Percentiles rank a stretch among this genome's conserved stretches.
Evolutionary conservation across 2,888 invertebrate species (phyloP).

Genomic region (Caenorhabditis macrosperma): DNA sequence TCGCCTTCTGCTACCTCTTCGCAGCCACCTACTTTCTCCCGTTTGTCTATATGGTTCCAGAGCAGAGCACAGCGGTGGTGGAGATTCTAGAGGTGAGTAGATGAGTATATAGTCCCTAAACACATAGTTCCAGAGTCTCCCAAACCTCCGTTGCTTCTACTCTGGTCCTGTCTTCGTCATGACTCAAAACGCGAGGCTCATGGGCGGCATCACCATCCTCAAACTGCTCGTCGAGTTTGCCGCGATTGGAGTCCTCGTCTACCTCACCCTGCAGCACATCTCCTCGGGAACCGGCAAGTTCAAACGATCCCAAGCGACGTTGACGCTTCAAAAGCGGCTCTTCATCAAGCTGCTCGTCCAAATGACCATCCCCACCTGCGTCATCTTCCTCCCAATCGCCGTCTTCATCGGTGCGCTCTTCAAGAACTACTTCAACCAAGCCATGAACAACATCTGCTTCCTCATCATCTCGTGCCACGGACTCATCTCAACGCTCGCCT

Average conservation of each 20-base stretch:
- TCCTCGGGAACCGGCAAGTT: no score
- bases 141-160: not conserved
- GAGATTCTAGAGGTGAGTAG: no score
- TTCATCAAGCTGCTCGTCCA: not conserved
- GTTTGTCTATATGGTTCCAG: not conserved
- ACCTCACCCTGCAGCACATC: not conserved
- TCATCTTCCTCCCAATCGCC: not conserved
- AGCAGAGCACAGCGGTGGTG: not conserved
- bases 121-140: not conserved
- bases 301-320: not conserved
- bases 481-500: not conserved
- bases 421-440: not conserved
- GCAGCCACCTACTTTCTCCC: not conserved
- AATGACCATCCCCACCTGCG: not conserved
- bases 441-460: not conserved
- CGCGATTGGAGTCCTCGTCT: not conserved
- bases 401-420: not conserved
- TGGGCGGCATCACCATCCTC: not conserved
- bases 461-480: not conserved
- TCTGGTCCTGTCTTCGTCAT: not conserved
- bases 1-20: not conserved
- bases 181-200: not conserved
- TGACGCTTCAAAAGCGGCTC: not conserved
- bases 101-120: no score
- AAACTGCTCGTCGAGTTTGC: not conserved